Evolutionary conservation across 2,113 vertebrate species (phyloP), one percentile per base, ranked within the genome.

Genomic region (Lamprotornis superbus): DNA sequence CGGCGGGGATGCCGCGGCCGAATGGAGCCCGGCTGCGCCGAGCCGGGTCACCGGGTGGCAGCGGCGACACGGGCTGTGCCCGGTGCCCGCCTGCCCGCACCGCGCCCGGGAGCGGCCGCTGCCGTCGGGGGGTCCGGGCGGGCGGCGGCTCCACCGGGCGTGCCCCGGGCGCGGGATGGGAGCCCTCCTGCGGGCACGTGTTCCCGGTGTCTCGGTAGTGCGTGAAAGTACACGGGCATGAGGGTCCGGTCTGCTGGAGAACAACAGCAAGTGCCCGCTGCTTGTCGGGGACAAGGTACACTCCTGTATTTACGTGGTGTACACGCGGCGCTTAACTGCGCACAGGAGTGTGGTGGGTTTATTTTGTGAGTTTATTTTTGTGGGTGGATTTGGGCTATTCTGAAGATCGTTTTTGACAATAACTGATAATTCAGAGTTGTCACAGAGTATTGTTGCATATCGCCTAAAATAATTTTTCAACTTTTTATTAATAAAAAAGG

Each of bases 221-320:
- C 68, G 0, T 0, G n/a, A 5, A n/a, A 12, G 20, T 2, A 15
- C 24, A 15, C 3, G 35, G 44, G 56, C 9, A 2, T 17, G 71
- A 11, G 70, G 70, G 33, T 18, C 46, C 10, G 47, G 37, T 40
- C 23, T 35, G 35, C 30, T 4, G 3, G 27, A 12, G 59, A 30
- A 5, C 23, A 27, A 13, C 0, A 7, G 37, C 15, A 22, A 22
- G 28, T 53, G 11, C 20, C 11, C 7, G 20, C n/a, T n/a, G 35
- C 31, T 20, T 11, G 23, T 15, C 37, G 21, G 68, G 71, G 73
- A 16, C 64, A 53, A 67, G 91, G 76, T 69, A 4, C 56, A 0
- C 25, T 8, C 35, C 7, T 2, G 4, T 12, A 1, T 15, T 57
- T 44, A 23, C 11, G 3, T 7, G 10, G 6, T 12, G 40, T 6